Base-by-base conservation (phyloP, 1,140 invertebrate genomes). In the Andrena cerasifolii region DNA sequence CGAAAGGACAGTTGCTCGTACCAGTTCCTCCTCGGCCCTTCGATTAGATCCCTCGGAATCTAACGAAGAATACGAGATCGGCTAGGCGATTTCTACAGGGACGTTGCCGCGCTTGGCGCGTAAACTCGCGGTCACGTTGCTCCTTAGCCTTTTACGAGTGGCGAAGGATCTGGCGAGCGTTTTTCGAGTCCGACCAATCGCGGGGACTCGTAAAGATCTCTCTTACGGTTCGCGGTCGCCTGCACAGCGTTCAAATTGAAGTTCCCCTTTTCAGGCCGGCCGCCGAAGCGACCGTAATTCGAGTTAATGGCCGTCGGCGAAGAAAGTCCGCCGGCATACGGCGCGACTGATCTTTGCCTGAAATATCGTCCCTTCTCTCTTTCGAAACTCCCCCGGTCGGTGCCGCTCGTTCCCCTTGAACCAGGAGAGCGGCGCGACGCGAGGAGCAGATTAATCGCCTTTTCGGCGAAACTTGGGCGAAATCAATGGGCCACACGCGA, bases 291-390 rank as follows among this genome's bases (percentile, higher is more conserved):
- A 76, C 83, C 82, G 82, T 85, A 84, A 85, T 85, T 84, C 82
- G 83, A 85, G 83, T 85, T 85, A 85, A 85, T 85, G 79, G 83
- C 66, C 83, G 70, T 71, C 66, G 75, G 75, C 65, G 82, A 81
- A 85, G 83, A 85, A 84, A 85, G 71, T 31, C 61, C 45, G 26
- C 51, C 45, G n/a, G 77, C 77, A 18, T 40, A 61, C 36, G 65
- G 59, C 54, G 40, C 53, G 63, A 65, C 63, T 84, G 83, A 85
- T 85, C 83, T 84, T 49, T 53, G 65, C 33, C 76, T 85, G 74
- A 85, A 85, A 85, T 81, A 85, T 79, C 53, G 79, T 67, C 36
- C 51, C 51, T 49, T 18, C 26, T 33, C 8, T 26, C 10, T 18
- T 3, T 2, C 16, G n/a, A n/a, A n/a, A n/a, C 12, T 40, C 5